Evolutionary conservation across 2,888 invertebrate species (phyloP), one percentile per base, ranked within the genome.

Genomic region (Tortrix viridana): DNA sequence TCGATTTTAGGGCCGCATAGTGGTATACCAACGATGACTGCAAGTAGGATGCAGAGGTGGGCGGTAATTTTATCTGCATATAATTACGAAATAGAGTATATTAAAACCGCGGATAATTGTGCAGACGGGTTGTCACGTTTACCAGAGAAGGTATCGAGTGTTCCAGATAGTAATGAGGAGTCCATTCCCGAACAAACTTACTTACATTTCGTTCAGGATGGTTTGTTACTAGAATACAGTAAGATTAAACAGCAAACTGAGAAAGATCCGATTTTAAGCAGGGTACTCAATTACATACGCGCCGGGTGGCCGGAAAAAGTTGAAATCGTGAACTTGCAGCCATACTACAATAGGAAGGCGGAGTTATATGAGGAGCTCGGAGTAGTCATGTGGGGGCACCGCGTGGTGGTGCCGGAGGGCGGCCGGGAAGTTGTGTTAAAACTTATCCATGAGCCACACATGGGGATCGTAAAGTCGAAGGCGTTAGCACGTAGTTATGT

Each of bases 331-430:
- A 12, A n/a, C 12, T 41, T 57, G 12, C 46, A 41, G 19, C 62
- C 62, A 9, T 62, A 57, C 23, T 55, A 44, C n/a, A 69, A 64
- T 71, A 75, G 18, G 65, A 49, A 46, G 66, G 67, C 61, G 71
- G 74, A 67, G 69, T 74, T 69, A 69, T 74, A 71, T 63, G 76
- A 41, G 74, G 74, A 69, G 69, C 74, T 48, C 61, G 49, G 43
- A 6, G 16, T 43, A 4, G 43, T 41, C 4, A 43, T 43, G 43
- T 43, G 38, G 23, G 54, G 63, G 14, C 65, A 68, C 65, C 60
- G 71, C 3, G 56, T 60, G 16, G 44, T 55, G 7, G 18, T 55
- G n/a, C 37, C 0, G 0, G 48, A 38, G 0, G 5, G n/a, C 3
- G 65, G 53, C n/a, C 18, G 52, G 14, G 9, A 22, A 1, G 20